phyloP scores from a whole-genome alignment of 2,113 vertebrate genomes.

The Pogona vitticeps region DNA sequence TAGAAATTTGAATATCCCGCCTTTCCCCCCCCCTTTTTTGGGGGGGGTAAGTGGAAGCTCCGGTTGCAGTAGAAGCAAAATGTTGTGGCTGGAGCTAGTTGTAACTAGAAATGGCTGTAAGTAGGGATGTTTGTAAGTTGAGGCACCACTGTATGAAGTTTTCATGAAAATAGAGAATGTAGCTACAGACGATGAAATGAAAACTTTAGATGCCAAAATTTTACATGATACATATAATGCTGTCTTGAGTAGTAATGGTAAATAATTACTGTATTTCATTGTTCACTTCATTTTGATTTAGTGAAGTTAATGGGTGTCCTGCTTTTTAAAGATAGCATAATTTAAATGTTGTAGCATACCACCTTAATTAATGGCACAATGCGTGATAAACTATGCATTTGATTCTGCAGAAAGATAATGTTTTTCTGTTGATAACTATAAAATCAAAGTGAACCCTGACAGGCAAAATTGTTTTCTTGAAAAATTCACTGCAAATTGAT shows the following conservation, averaged over 20 bases:
- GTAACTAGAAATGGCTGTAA: too few relatives aligned
- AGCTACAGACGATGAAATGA: not conserved
- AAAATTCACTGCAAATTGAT: conserved; percentile 20
- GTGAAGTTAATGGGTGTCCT: conserved; percentile 14
- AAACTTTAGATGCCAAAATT: not conserved
- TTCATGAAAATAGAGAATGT: not conserved
- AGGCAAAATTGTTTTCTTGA: not conserved
- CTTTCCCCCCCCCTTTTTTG: too few relatives aligned
- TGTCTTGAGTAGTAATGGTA: conserved; percentile 27
- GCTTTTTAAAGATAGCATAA: conserved; percentile 11
- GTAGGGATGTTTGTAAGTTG: too few relatives aligned
- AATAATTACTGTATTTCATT: conserved; percentile 37
- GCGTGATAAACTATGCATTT: conserved; percentile 39
- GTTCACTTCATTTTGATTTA: conserved; percentile 48
- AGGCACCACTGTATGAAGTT: too few relatives aligned
- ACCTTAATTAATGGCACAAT: conserved; percentile 19
- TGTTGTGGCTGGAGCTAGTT: too few relatives aligned
- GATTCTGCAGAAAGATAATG: conserved; percentile 30
- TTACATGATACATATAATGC: conserved; percentile 1
- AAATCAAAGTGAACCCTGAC: conserved; percentile 29
- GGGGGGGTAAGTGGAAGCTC: too few relatives aligned
- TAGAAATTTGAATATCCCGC: too few relatives aligned
- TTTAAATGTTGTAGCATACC: conserved; percentile 24
- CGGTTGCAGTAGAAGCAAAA: too few relatives aligned
- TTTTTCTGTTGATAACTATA: conserved; percentile 24